phyloP scores from a whole-genome alignment of 2,113 vertebrate genomes.

The Mionectes macconnelli region DNA sequence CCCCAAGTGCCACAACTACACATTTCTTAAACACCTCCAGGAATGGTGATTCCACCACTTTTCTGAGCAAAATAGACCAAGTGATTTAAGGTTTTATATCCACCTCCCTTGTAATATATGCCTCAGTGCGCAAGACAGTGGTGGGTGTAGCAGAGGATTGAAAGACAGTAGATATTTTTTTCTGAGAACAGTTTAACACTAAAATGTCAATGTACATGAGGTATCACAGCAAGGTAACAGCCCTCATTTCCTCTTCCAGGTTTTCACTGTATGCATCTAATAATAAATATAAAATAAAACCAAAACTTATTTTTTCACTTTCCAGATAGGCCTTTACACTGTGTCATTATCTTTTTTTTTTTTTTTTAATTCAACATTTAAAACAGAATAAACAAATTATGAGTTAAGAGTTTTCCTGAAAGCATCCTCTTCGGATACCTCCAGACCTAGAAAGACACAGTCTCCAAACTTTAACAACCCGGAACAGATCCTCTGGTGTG shows the following conservation, averaged over 20 bases:
- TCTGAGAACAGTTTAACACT: background rate
- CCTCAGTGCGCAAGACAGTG: background rate
- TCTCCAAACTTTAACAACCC: background rate
- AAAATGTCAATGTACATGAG: background rate
- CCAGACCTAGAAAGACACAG: background rate
- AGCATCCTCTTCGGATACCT: background rate
- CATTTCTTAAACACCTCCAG: background rate
- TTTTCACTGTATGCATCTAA: background rate
- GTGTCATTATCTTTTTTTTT: fast-evolving
- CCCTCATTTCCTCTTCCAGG: background rate
- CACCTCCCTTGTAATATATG: background rate
- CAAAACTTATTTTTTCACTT: background rate
- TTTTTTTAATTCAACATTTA: background rate
- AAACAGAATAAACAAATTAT: background rate
- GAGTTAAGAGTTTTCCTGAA: background rate
- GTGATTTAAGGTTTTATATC: background rate
- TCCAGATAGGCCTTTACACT: background rate
- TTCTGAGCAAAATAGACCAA: background rate
- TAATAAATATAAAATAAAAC: background rate
- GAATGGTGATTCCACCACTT: background rate
- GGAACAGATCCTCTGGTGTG: fast-evolving
- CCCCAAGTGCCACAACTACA: background rate
- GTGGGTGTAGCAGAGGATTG: background rate
- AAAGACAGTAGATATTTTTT: background rate
- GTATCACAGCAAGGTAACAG: background rate